Conservation (phyloP, 37 sponge, comb jelly and placozoan species). For the Agelas oroides region DNA sequence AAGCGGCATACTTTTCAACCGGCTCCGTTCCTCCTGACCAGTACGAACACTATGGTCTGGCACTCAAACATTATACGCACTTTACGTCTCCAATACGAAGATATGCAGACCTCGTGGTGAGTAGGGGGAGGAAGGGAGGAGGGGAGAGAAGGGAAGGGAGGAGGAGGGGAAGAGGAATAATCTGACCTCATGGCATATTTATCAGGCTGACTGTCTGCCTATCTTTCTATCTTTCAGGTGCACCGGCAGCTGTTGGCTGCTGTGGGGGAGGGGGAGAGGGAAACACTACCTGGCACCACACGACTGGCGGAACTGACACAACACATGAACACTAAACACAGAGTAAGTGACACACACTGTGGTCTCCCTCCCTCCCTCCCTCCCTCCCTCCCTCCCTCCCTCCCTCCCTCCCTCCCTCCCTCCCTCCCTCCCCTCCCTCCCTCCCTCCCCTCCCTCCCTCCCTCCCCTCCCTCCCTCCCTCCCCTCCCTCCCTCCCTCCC, state of each 20-base stretch:
- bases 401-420: too few species aligned
- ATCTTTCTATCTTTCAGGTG: conserved; percentile 49
- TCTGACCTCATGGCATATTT: too few species aligned
- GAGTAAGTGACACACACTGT: too few species aligned
- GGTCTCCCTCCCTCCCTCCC: too few species aligned
- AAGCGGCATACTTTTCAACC: conserved; percentile 69
- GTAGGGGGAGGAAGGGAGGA: neutral
- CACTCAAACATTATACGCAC: conserved; percentile 80
- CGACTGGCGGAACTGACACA: conserved; percentile 36
- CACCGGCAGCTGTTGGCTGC: conserved; percentile 73
- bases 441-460: neutral
- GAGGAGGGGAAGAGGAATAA: too few species aligned
- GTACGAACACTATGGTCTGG: conserved; percentile 82
- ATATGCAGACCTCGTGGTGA: conserved; percentile 85
- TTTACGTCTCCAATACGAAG: conserved; percentile 90
- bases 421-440: too few species aligned
- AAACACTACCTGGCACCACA: conserved; percentile 30
- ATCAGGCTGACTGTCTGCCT: neutral
- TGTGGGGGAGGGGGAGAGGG: conserved; percentile 19
- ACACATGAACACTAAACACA: conserved; percentile 72
- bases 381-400: too few species aligned
- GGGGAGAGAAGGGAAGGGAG: neutral
- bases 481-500: neutral
- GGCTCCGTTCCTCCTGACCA: conserved; percentile 41
- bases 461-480: neutral